Conservation (phyloP, 2,797 vertebrate species). For the Columba guinea region DNA sequence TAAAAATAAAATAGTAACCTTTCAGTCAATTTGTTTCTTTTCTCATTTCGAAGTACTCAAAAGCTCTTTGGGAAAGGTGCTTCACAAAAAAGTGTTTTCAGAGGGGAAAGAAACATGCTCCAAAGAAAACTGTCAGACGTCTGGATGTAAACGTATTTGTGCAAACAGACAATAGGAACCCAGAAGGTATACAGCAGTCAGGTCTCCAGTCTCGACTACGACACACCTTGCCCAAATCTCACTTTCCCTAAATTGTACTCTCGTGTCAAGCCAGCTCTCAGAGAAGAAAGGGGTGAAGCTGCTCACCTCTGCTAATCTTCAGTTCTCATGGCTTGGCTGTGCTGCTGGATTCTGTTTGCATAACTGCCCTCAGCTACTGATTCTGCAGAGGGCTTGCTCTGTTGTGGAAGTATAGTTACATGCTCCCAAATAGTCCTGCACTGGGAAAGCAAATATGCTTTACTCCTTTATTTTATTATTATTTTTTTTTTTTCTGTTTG, state of each 20-base stretch:
- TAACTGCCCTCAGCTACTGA: slow-evolving; percentile 29
- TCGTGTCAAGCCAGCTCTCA: neutral
- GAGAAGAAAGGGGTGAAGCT: slow-evolving; percentile 50
- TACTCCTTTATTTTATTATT: neutral
- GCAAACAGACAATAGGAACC: neutral
- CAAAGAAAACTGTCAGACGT: neutral
- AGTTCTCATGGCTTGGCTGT: neutral
- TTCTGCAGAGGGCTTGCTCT: neutral
- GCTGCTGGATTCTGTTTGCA: slow-evolving; percentile 14
- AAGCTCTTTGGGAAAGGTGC: neutral
- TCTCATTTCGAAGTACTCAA: neutral
- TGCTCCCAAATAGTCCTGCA: slow-evolving; percentile 21
- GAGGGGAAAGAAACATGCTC: neutral
- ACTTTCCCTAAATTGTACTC: neutral
- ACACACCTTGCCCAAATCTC: neutral
- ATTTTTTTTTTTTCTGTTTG: neutral
- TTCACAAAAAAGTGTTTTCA: neutral
- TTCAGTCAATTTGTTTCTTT: neutral
- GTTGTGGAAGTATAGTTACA: slow-evolving; percentile 28
- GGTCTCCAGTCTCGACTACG: neutral
- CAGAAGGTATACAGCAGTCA: neutral
- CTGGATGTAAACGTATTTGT: neutral
- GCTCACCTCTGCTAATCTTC: slow-evolving; percentile 52
- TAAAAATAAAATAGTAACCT: neutral
- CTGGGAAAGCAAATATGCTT: slow-evolving; percentile 59